phyloP scores from a whole-genome alignment of 1,140 invertebrate genomes.

The Drosophila rhopaloa region DNA sequence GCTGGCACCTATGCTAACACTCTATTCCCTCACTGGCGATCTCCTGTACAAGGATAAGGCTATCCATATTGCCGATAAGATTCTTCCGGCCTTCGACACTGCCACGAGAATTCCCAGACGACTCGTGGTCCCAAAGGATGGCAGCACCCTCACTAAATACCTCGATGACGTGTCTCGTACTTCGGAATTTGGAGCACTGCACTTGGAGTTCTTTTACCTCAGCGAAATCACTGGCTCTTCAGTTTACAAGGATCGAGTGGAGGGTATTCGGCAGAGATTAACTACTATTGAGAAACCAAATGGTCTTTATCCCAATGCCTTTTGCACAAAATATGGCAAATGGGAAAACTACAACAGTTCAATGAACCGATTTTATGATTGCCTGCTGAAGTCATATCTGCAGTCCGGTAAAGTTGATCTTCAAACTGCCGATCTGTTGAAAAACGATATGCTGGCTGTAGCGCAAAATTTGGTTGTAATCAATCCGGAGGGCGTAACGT shows the following conservation, averaged over 20 bases:
- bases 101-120: conserved; percentile 96
- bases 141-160: conserved; percentile 90
- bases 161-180: conserved; percentile 97
- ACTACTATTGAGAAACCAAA: conserved; percentile 93
- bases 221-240: conserved; percentile 96
- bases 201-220: conserved; percentile 98
- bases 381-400: conserved; percentile 98
- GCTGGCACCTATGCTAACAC: conserved; percentile 96
- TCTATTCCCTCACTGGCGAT: conserved; percentile 98
- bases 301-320: conserved; percentile 98
- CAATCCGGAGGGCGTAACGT: conserved; percentile 92
- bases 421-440: conserved; percentile 95
- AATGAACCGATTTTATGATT: conserved; percentile 98
- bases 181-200: conserved; percentile 98
- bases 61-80: conserved; percentile 94
- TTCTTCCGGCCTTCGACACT: conserved; percentile 98
- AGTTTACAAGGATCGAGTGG: conserved; percentile 93
- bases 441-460: conserved; percentile 93
- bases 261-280: conserved; percentile 92
- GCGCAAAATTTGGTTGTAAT: conserved; percentile 91
- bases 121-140: conserved; percentile 91
- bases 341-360: conserved; percentile 91
- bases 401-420: conserved; percentile 91
- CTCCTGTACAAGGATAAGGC: conserved; percentile 97
- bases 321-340: conserved; percentile 91